phyloP scores from a whole-genome alignment of 2,888 invertebrate genomes.

The Ormyrus nitidulus region DNA sequence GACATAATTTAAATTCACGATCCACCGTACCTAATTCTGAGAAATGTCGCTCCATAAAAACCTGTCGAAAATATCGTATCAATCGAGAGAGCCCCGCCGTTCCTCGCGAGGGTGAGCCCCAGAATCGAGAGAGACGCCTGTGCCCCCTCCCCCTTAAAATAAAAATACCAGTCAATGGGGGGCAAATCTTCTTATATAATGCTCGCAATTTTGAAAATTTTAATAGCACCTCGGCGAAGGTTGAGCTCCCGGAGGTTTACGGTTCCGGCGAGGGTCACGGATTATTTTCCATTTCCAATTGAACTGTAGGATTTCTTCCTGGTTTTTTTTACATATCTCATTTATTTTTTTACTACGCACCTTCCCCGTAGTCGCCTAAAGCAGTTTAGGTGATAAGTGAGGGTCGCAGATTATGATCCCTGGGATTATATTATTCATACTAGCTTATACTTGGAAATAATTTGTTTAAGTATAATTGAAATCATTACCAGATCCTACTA shows the following conservation, averaged over 20 bases:
- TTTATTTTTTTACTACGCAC: neutral
- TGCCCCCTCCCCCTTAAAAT: too few relatives aligned
- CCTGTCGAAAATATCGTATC: conserved; percentile 35
- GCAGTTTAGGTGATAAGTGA: conserved; percentile 25
- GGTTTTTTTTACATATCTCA: too few relatives aligned
- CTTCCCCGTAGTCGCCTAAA: neutral
- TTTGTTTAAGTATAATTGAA: too few relatives aligned
- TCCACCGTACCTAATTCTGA: conserved; percentile 26
- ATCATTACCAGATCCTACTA: too few relatives aligned
- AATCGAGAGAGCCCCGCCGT: conserved; percentile 15
- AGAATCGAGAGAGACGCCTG: neutral
- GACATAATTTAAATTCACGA: conserved; percentile 41
- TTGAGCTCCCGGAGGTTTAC: too few relatives aligned
- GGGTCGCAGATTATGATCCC: conserved; percentile 35
- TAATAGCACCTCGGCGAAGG: too few relatives aligned
- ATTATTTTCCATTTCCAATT: conserved; percentile 39
- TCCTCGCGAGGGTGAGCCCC: conserved; percentile 45
- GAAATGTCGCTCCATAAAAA: neutral
- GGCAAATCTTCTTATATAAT: conserved; percentile 49
- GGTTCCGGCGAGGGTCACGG: conserved; percentile 2
- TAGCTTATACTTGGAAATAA: too few relatives aligned
- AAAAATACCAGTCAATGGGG: conserved; percentile 13
- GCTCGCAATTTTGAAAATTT: too few relatives aligned
- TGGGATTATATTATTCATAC: neutral
- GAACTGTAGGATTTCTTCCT: neutral